Evolutionary conservation across 1,140 invertebrate species (phyloP), one percentile per base, ranked within the genome.

Genomic region (Dreissena polymorpha): DNA sequence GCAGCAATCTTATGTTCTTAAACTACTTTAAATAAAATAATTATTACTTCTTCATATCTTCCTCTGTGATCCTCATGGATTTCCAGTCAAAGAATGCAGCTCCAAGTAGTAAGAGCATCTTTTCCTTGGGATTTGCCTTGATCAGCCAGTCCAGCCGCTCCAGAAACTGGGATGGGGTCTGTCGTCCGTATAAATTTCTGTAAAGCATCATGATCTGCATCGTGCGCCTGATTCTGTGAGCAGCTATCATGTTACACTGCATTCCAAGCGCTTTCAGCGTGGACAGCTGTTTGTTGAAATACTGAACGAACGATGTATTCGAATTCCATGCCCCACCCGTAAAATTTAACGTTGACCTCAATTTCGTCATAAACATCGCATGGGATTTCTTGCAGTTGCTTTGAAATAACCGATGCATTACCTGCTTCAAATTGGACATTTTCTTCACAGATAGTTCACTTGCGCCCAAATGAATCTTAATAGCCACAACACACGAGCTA

Each of bases 31-130:
- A n/a, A n/a, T n/a, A n/a, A n/a, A n/a, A n/a, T n/a, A n/a, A n/a
- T n/a, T n/a, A n/a, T n/a, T 55, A 81, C 79, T 50, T 81, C 27
- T 60, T 27, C 10, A 81, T 10, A 21, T 81, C 79, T 65, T 14
- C 27, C 23, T 81, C 68, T n/a, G 79, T 63, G 18, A 81, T 49
- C 14, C 60, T 64, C n/a, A 73, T 72, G 2, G 51, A 69, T 23
- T 81, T 73, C 79, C 79, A 81, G 49, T 81, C 68, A 71, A 81
- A 81, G 21, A 81, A 73, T 21, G 68, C 79, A 72, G 79, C 79
- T 49, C 79, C 68, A 21, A 81, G 39, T 23, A 81, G 49, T 23
- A 81, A 60, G 27, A 73, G 21, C 21, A 81, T 49, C 23, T 67
- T 72, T 64, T 57, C 70, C 18, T 73, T n/a, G 23, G 67, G 67